These are phyloP conservation scores for Campoplex capitator DNA, from an alignment of 2,888 invertebrate genomes.

Conservation along the genomic window DNA sequence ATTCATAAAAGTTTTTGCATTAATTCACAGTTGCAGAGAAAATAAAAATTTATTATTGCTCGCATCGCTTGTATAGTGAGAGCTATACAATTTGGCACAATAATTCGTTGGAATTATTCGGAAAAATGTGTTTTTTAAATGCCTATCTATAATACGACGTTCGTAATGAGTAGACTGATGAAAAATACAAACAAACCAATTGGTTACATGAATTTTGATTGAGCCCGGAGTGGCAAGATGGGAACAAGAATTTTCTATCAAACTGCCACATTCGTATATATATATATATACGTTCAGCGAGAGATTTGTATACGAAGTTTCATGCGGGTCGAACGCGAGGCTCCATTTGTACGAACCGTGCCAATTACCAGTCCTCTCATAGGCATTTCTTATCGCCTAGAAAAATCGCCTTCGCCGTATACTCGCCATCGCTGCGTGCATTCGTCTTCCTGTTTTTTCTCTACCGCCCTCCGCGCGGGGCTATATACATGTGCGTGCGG, in stretches of 20 bases:
- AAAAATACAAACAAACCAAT: not conserved
- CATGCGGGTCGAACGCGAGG: constrained; percentile 3
- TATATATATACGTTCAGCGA: not conserved
- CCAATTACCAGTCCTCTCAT: constrained; percentile 35
- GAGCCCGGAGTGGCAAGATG: not conserved
- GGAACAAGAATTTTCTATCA: not conserved
- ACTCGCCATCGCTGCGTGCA: constrained; percentile 54
- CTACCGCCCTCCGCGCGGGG: constrained; percentile 28
- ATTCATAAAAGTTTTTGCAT: no score
- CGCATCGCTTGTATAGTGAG: no score
- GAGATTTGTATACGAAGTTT: not conserved
- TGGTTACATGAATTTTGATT: not conserved
- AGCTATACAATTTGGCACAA: no score
- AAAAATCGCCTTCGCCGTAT: constrained; percentile 68
- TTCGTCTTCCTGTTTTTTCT: constrained; percentile 57
- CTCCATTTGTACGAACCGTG: constrained; percentile 18
- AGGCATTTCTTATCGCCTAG: constrained; percentile 59
- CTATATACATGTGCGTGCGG: constrained; percentile 44
- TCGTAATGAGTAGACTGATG: not conserved
- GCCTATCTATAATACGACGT: not conserved
- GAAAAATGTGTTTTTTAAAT: not conserved
- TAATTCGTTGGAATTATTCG: not conserved
- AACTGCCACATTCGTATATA: not conserved
- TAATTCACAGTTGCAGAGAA: no score
- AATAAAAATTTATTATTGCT: no score